Conservation (phyloP, 2,113 vertebrate species). For the Phoenicopterus ruber region DNA sequence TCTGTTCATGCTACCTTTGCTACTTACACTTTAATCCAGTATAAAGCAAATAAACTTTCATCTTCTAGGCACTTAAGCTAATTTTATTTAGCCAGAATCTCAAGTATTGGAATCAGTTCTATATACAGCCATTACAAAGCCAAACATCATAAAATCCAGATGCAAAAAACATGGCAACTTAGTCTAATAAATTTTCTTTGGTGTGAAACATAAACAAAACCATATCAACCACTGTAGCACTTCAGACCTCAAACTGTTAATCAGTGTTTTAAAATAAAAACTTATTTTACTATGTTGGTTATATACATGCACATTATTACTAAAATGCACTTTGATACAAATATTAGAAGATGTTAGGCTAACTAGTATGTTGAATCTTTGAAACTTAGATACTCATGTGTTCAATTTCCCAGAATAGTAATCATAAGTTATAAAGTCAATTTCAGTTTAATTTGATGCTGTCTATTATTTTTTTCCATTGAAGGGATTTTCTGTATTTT, state of each 20-base stretch:
- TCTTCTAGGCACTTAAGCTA: constrained; percentile 68
- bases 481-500: neutral
- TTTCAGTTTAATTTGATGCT: neutral
- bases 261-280: neutral
- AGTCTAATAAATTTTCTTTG: constrained; percentile 70
- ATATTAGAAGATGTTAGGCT: neutral
- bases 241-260: neutral
- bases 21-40: constrained; percentile 58
- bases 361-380: neutral
- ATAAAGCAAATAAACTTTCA: constrained; percentile 70
- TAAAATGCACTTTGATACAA: neutral
- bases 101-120: constrained; percentile 34
- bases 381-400: neutral
- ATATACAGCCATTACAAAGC: constrained; percentile 41
- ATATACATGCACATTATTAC: neutral
- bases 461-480: neutral
- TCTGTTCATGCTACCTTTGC: constrained; percentile 56
- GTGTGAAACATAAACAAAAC: constrained; percentile 58
- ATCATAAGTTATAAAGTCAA: neutral
- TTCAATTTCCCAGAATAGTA: neutral
- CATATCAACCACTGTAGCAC: neutral
- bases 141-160: constrained; percentile 72
- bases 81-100: constrained; percentile 57
- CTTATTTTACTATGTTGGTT: neutral
- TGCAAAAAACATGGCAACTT: constrained; percentile 61